A percentile compares a stretch with the other conserved stretches of the same genome.
Conservation (phyloP, 2,797 vertebrate genomes). For the Geotrypetes seraphini region DNA sequence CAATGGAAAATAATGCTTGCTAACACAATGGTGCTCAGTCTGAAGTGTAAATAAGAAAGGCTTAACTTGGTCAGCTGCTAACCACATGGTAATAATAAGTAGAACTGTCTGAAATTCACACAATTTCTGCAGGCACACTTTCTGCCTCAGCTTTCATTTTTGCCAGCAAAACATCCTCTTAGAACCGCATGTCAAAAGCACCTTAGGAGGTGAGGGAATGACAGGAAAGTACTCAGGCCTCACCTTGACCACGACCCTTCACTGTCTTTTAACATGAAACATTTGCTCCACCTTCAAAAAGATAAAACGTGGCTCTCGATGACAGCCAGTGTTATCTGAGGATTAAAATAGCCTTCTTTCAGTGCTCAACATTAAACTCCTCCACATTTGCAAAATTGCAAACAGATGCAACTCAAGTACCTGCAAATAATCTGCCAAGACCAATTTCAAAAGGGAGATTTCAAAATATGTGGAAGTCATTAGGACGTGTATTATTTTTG, state of each 20-base stretch:
- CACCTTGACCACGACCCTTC: slow-evolving; percentile 59
- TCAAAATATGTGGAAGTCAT: slow-evolving; percentile 99
- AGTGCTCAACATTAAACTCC: slow-evolving; percentile 91
- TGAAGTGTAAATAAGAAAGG: slow-evolving; percentile 64
- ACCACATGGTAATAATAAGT: slow-evolving; percentile 83
- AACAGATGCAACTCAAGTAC: slow-evolving; percentile 99
- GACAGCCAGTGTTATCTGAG: slow-evolving; percentile 83
- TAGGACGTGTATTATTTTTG: slow-evolving; percentile 99
- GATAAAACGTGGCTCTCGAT: slow-evolving; percentile 70
- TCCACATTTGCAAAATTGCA: slow-evolving; percentile 99
- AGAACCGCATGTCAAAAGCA: slow-evolving; percentile 32
- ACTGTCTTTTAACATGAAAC: slow-evolving; percentile 65
- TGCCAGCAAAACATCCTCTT: slow-evolving; percentile 61
- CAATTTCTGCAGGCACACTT: slow-evolving; percentile 77
- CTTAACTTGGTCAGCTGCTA: slow-evolving; percentile 90
- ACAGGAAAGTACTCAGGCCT: slow-evolving; percentile 54
- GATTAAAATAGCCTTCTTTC: slow-evolving; percentile 91
- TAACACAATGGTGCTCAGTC: slow-evolving; percentile 33
- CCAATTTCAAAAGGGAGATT: slow-evolving; percentile 99
- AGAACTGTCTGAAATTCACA: slow-evolving; percentile 70
- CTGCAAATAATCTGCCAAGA: slow-evolving; percentile 99
- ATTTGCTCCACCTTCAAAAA: slow-evolving; percentile 63
- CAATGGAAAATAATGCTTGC: slow-evolving; percentile 33
- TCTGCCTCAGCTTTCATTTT: slow-evolving; percentile 60
- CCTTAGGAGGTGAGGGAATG: slow-evolving; percentile 14